Base-by-base conservation (phyloP, 2,888 invertebrate species). In the Operophtera brumata region DNA sequence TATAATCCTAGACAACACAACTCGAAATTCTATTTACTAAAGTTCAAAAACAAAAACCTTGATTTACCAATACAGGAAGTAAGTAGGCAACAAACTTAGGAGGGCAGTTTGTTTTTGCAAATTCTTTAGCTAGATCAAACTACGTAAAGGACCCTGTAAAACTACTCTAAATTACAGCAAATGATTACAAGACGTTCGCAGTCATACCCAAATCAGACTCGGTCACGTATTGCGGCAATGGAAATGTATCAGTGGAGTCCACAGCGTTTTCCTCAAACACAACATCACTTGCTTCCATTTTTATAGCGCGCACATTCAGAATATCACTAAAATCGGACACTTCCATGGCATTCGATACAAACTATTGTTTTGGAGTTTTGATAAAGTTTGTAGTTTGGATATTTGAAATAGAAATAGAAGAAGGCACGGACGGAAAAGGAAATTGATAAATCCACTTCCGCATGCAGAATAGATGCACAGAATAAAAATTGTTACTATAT, bases 191-290 rank as follows among this genome's bases (percentile, higher is more conserved):
- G n/a, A 30, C 3, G 5, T 8, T 30, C 9, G 30, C 30, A 30
- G 7, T 9, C 79, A 71, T 73, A 91, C 91, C 87, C 53, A 91
- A 73, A 65, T 91, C 91, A 1, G 84, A 78, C 56, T 91, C 91
- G 0, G 85, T 82, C 4, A 90, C 91, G 57, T 90, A 91, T 52
- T 90, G 88, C 1, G 86, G 84, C n/a, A 87, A 78, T 7, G 87
- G 77, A 39, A 86, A 51, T 4, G 84, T 73, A 66, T 87, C 86
- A 0, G 78, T 63, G 2, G 73, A 61, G 56, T 84, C 88, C 0
- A 75, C 80, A 4, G 72, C 57, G 20, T 66, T 77, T 54, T 82
- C 82, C 26, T 78, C 81, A 63, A 82, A 89, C 30, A 55, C 70
- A 59, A 70, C 73, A 47, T 84, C 86, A 9, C 64, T 69, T 44